Conservation (phyloP, 1,140 invertebrate genomes). For the Dendrolimus kikuchii region DNA sequence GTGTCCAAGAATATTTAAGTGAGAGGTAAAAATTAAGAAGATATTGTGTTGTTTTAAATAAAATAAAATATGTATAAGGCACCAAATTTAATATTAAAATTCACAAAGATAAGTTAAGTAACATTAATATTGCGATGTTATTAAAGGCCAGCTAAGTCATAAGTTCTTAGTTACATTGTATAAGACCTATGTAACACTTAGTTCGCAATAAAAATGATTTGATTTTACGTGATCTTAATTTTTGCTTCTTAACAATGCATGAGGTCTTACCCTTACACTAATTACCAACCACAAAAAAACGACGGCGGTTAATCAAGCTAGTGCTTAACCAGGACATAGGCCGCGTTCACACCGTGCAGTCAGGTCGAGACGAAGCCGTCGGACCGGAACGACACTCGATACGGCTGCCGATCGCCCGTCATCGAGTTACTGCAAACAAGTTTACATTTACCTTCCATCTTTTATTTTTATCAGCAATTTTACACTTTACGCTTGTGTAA, state of each 20-base stretch:
- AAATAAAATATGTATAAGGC: not conserved
- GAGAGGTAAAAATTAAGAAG: no score
- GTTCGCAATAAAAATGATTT: no score
- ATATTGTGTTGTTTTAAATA: no score
- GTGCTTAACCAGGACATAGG: constrained; percentile 34
- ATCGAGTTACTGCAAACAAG: constrained; percentile 32
- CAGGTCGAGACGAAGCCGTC: constrained; percentile 23
- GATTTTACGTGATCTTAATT: no score
- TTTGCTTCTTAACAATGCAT: no score
- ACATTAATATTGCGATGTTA: no score
- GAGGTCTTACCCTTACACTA: no score
- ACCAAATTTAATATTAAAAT: not conserved
- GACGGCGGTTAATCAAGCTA: constrained; percentile 13
- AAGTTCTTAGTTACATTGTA: no score
- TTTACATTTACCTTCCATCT: constrained; percentile 4
- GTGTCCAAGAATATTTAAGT: no score
- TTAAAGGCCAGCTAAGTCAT: no score
- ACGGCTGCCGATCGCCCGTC: constrained; percentile 32
- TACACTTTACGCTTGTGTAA: constrained; percentile 4
- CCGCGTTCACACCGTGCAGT: constrained; percentile 32
- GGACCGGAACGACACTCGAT: constrained; percentile 43
- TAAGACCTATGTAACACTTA: no score
- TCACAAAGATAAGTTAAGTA: no score
- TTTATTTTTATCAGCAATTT: constrained; percentile 2
- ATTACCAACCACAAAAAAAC: constrained; percentile 2